Conservation (phyloP, 2,113 vertebrate species). For the Sporophila hypoxantha region DNA sequence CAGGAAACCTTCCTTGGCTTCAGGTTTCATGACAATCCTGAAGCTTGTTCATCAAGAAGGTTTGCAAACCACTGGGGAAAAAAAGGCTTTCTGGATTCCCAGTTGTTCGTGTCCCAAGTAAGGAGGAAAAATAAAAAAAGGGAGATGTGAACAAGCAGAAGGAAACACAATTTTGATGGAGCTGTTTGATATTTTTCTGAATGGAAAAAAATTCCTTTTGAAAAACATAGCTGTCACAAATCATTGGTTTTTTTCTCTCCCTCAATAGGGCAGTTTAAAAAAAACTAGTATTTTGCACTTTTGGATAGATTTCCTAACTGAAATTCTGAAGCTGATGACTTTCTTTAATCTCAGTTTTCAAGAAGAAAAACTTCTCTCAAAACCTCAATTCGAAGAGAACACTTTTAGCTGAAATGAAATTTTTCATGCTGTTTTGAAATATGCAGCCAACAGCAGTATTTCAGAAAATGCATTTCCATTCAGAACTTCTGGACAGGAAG, state of each 20-base stretch:
- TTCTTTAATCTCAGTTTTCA: conserved; percentile 22
- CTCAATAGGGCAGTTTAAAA: neutral
- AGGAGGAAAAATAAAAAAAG: neutral
- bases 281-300: neutral
- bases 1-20: conserved; percentile 47
- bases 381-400: neutral
- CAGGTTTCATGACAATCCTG: conserved; percentile 28
- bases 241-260: neutral
- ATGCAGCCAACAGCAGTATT: neutral
- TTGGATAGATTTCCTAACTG: neutral
- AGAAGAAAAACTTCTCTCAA: neutral
- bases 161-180: neutral
- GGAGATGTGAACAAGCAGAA: neutral
- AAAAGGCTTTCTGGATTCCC: neutral
- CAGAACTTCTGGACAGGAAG: neutral
- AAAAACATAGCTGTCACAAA: neutral
- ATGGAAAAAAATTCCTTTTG: neutral
- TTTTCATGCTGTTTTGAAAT: conserved; percentile 17
- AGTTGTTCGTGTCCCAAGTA: neutral
- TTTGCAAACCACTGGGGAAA: neutral
- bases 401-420: neutral
- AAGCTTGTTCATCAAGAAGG: neutral
- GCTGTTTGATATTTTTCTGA: neutral
- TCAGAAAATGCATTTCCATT: neutral
- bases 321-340: neutral